Conservation (phyloP, 2,797 vertebrate genomes). For the Semotilus atromaculatus region DNA sequence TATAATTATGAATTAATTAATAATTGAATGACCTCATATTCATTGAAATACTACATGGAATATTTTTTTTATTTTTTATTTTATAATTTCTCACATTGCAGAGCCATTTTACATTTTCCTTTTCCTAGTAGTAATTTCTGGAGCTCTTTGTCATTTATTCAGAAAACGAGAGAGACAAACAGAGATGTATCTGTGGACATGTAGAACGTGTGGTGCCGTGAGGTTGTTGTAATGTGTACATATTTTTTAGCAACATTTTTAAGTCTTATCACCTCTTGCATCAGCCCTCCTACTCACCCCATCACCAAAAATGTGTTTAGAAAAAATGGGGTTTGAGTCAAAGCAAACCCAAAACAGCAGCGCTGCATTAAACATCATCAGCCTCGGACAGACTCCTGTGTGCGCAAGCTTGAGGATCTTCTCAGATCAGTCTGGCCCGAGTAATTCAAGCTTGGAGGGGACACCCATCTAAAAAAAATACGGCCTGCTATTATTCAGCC, state of each 20-base stretch:
- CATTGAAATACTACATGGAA: neutral
- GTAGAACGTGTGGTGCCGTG: constrained; percentile 27
- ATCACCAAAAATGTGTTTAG: constrained; percentile 37
- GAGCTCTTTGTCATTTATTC: neutral
- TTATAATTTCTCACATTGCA: no score
- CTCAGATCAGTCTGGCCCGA: constrained; percentile 52
- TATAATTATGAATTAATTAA: neutral
- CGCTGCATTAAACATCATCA: constrained; percentile 34
- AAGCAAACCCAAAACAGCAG: constrained; percentile 26
- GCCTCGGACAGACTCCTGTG: constrained; percentile 47
- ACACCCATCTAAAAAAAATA: constrained; percentile 65
- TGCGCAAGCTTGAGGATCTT: constrained; percentile 34
- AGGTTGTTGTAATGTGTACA: constrained; percentile 47
- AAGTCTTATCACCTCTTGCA: constrained; percentile 49
- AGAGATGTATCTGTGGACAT: constrained; percentile 29
- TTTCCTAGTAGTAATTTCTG: neutral
- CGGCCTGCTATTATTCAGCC: constrained; percentile 63
- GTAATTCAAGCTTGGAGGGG: constrained; percentile 58
- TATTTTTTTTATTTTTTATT: no score
- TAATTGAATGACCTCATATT: neutral
- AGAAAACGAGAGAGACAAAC: constrained; percentile 7
- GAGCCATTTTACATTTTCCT: no score
- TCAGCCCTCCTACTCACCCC: constrained; percentile 47
- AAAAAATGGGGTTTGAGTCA: constrained; percentile 23
- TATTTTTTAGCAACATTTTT: constrained; percentile 37